Evolutionary conservation across 1,140 invertebrate genomes (phyloP), one percentile per base, ranked within the genome.

Genomic region (Anagrus nilaparvatae): DNA sequence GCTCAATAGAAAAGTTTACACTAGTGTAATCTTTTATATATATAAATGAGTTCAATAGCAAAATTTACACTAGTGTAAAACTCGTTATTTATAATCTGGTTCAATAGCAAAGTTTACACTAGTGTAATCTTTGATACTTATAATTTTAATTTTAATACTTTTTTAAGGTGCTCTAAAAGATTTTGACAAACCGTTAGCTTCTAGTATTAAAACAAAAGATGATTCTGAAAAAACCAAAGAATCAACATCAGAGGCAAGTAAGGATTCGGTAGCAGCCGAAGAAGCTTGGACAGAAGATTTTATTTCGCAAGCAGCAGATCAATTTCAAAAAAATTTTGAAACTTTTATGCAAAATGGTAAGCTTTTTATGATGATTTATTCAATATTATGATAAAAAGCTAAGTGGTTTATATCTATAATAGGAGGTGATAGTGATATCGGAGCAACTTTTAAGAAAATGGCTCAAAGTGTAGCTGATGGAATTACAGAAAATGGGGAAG

Each of bases 131-230:
- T 21, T 27, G 23, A 28, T 21, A 14, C 19, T 10, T 17, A 24
- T 30, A 16, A 35, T 23, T 7, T 19, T 28, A 21, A 12, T 24
- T 47, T 16, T 16, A 17, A 34, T 40, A 33, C 33, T 34, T 46
- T 36, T 31, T 49, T 5, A 29, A 74, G 71, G 60, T 62, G 71
- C 71, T 43, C 54, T 74, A 28, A 54, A 72, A 53, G 72, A 74
- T 52, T 72, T 74, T 30, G 62, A 65, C 31, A 64, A 69, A 42
- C 49, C 44, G 19, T 28, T 50, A 23, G 13, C 51, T 12, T 46
- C 50, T 38, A 27, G 36, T 24, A 8, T 14, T 4, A 21, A 36
- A 13, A 43, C 55, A 19, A 48, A 47, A 19, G 44, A 46, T 9
- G 27, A 23, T 5, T 45, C 50, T 30, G 35, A 16, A 6, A 44